phyloP scores from a whole-genome alignment of 2,888 invertebrate species.

The Adelognathus sp. region DNA sequence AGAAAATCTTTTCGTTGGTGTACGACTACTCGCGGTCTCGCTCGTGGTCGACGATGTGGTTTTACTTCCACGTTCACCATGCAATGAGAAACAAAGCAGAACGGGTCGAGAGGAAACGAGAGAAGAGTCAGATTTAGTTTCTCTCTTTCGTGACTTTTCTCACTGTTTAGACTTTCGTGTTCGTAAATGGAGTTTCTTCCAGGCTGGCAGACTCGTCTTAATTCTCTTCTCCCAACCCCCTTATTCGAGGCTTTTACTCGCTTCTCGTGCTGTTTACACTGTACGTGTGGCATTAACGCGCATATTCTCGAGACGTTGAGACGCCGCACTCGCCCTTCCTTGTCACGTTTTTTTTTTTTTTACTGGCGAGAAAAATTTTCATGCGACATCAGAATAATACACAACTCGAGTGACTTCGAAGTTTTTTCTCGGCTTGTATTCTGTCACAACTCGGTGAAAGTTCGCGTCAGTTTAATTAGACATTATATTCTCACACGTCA shows the following conservation, averaged over 20 bases:
- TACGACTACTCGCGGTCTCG: not conserved
- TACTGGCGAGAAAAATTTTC: too few species aligned
- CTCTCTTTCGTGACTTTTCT: conserved; percentile 5
- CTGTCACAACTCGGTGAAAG: too few species aligned
- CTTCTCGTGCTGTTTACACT: not conserved
- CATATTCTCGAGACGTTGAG: not conserved
- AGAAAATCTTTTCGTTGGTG: conserved; percentile 17
- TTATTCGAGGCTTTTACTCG: not conserved
- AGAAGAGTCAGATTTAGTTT: conserved; percentile 30
- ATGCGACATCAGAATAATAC: too few species aligned
- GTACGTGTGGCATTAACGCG: not conserved
- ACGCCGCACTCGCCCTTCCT: not conserved
- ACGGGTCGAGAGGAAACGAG: conserved; percentile 2
- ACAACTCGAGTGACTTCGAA: too few species aligned
- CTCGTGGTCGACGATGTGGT: conserved; percentile 29
- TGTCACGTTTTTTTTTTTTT: not conserved
- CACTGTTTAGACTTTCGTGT: not conserved
- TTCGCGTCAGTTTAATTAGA: too few species aligned
- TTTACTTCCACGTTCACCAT: not conserved
- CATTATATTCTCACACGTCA: too few species aligned
- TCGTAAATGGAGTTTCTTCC: not conserved
- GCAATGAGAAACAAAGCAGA: not conserved
- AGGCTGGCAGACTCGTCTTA: not conserved
- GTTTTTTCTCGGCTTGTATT: too few species aligned
- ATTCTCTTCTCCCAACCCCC: not conserved